These are phyloP conservation scores for Sternarchorhynchus goeldii DNA, from an alignment of 2,797 vertebrate species.

Conservation along the genomic window DNA sequence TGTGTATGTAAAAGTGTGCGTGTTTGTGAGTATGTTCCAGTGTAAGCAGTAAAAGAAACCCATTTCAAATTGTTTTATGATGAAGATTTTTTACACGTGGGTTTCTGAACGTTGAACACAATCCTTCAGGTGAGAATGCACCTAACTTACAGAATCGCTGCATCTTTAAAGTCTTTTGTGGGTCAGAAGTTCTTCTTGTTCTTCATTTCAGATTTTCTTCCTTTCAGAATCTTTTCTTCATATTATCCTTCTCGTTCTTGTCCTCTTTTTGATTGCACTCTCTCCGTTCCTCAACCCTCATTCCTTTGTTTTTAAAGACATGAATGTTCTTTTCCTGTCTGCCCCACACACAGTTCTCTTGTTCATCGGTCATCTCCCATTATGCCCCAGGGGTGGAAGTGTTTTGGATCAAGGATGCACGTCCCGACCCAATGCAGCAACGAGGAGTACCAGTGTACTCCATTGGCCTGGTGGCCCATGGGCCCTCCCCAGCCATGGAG, in stretches of 20 bases:
- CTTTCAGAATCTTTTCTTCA: constrained; percentile 7
- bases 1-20: constrained; percentile 43
- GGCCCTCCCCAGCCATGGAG: constrained; percentile 77
- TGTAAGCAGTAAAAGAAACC: constrained; percentile 56
- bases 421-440: constrained; percentile 85
- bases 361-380: constrained; percentile 73
- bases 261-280: constrained; percentile 11
- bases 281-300: not conserved
- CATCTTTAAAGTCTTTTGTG: constrained; percentile 40
- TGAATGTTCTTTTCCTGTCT: constrained; percentile 35
- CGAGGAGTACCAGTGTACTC: constrained; percentile 92
- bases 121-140: constrained; percentile 23
- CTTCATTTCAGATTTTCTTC: constrained; percentile 34
- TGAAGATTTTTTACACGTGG: constrained; percentile 48
- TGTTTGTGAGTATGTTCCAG: constrained; percentile 57
- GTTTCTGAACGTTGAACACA: constrained; percentile 31
- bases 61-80: constrained; percentile 29
- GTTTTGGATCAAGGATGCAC: constrained; percentile 79
- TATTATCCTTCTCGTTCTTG: constrained; percentile 1
- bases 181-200: constrained; percentile 17
- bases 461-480: constrained; percentile 72
- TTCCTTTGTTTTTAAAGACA: constrained; percentile 22
- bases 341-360: not conserved
- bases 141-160: constrained; percentile 25
- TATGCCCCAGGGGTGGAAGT: constrained; percentile 85